Base-by-base conservation (phyloP, 2,797 vertebrate species). In the Otus scops region DNA sequence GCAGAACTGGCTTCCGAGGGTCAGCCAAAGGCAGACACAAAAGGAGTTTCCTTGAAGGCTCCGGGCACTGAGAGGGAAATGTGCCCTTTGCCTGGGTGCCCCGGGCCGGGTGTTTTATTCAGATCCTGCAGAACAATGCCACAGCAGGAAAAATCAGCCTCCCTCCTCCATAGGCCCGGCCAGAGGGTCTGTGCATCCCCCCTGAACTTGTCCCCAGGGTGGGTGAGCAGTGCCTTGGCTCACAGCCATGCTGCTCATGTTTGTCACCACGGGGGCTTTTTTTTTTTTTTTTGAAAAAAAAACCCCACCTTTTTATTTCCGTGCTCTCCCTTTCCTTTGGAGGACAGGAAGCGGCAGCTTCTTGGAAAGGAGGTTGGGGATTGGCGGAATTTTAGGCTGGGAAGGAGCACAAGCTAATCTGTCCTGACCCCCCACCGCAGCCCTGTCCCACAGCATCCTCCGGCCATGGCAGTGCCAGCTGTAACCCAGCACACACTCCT, bases 81-180 rank as follows among this genome's bases (percentile, higher is more conserved):
- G 0, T 77, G 67, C 43, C 75, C 89, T 82, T 83, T 11, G 12
- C 71, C 48, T 61, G 75, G 78, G 81, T 94, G 89, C 53, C 5
- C 34, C 2, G 0, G 32, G 26, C 28, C 2, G 18, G 13, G 26
- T 94, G 91, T 96, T 96, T 97, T 95, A 76, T 97, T 97, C 95
- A 95, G 88, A 36, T 91, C 76, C 77, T 39, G 8, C 21, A 85
- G 92, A 95, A 93, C 95, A 95, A 91, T 91, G 63, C 34, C 4
- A 4, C 30, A 54, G 86, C 73, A 0, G 4, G 92, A 95, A 97
- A 88, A 94, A 85, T 13, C 5, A 4, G 36, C 68, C 67, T 65
- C n/a, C n/a, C n/a, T 14, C 28, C 26, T 34, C 48, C 48, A 36
- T 10, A 38, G 60, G 51, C 48, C 60, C 2, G 6, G 57, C 34